A percentile compares a stretch with the other conserved stretches of the same genome.
Conservation (phyloP, 2,888 invertebrate genomes). For the Hypsopygia costalis region DNA sequence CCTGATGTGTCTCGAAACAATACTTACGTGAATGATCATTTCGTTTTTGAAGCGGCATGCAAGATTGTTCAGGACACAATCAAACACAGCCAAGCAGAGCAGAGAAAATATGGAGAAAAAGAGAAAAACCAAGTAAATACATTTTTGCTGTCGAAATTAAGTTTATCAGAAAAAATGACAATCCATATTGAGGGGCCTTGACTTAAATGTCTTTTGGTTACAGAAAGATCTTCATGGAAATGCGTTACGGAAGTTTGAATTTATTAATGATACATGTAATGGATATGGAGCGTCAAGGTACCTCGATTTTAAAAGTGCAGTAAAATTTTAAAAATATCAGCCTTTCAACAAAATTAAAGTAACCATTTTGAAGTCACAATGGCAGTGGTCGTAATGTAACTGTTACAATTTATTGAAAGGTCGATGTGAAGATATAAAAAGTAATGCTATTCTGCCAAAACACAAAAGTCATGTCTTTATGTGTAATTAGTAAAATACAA, state of each 20-base stretch:
- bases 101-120: constrained; percentile 89
- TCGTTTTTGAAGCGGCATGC: constrained; percentile 89
- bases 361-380: background rate
- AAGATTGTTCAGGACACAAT: constrained; percentile 89
- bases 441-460: constrained; percentile 73
- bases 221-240: background rate
- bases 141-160: constrained; percentile 79
- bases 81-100: constrained; percentile 92
- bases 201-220: constrained; percentile 30
- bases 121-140: constrained; percentile 88
- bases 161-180: constrained; percentile 75
- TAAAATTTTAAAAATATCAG: constrained; percentile 66
- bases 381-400: background rate
- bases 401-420: constrained; percentile 45
- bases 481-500: constrained; percentile 16
- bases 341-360: constrained; percentile 44
- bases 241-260: background rate
- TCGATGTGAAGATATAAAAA: constrained; percentile 46
- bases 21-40: constrained; percentile 88
- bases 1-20: constrained; percentile 80
- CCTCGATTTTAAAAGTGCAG: constrained; percentile 73
- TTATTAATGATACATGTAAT: constrained; percentile 21
- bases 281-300: constrained; percentile 52
- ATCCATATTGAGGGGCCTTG: constrained; percentile 73
- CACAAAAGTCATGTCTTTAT: constrained; percentile 44